These are phyloP conservation scores for Akabosia matsudoensis DNA, from an alignment of 1,140 invertebrate genomes.

Conservation along the genomic window DNA sequence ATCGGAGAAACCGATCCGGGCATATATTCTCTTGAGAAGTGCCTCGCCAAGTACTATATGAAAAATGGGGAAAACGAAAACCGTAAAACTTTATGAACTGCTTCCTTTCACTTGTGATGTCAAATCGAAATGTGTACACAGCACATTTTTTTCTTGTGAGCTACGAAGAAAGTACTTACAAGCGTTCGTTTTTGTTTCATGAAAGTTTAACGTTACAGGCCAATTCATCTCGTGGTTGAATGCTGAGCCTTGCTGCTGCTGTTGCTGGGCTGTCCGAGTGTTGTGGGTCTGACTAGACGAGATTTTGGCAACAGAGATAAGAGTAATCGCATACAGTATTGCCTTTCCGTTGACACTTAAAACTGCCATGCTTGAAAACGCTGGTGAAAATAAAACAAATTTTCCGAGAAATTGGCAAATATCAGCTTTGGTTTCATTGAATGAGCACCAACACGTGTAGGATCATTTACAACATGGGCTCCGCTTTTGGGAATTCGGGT, in stretches of 20 bases:
- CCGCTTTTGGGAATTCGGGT: not conserved
- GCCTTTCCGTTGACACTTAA: not conserved
- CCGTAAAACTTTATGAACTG: not conserved
- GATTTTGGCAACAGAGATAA: not conserved
- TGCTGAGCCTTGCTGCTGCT: not conserved
- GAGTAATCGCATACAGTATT: not conserved
- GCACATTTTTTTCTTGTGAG: not conserved
- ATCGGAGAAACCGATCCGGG: not conserved
- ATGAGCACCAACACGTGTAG: not conserved
- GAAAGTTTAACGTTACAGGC: not conserved
- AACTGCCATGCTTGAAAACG: not conserved
- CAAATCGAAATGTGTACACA: no score
- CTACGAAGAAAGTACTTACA: not conserved
- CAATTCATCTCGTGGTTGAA: not conserved
- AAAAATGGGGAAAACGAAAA: not conserved
- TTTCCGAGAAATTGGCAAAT: not conserved
- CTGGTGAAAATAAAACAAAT: not conserved
- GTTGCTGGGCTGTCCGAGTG: no score
- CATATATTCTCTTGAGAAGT: not conserved
- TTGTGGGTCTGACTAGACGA: not conserved
- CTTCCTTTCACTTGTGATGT: not conserved
- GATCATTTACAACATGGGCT: not conserved
- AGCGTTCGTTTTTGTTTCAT: slow-evolving; percentile 22
- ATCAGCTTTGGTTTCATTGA: not conserved
- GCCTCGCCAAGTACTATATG: not conserved